Evolutionary conservation across 2,113 vertebrate genomes (phyloP).

Genomic region (Reinhardtius hippoglossoides): DNA sequence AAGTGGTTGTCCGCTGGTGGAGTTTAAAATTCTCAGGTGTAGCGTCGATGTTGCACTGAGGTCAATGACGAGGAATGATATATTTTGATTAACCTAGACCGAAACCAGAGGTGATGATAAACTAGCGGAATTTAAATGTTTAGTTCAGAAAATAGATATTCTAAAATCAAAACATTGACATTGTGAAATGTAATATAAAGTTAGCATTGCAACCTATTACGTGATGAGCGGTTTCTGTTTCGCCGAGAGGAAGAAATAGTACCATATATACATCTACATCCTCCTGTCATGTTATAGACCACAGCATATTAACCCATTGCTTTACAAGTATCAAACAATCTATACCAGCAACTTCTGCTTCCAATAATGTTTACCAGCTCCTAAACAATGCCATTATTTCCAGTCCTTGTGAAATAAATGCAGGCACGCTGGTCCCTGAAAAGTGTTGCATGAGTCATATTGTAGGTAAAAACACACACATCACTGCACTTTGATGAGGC

Average conservation of each 20-base stretch:
- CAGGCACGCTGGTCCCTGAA: not conserved
- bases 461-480: not conserved
- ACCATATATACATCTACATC: not conserved
- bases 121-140: not conserved
- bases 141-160: not conserved
- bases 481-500: too few relatives aligned
- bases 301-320: slow-evolving; percentile 29
- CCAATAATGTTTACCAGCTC: slow-evolving; percentile 24
- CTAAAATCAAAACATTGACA: not conserved
- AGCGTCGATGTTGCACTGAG: not conserved
- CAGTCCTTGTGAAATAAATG: not conserved
- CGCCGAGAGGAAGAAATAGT: not conserved
- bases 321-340: slow-evolving; percentile 33
- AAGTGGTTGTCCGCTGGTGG: too few relatives aligned
- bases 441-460: not conserved
- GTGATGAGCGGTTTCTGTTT: not conserved
- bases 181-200: not conserved
- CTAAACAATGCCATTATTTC: not conserved
- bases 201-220: not conserved
- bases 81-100: not conserved
- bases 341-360: slow-evolving; percentile 17
- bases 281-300: slow-evolving; percentile 28
- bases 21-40: too few relatives aligned
- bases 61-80: not conserved
- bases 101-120: not conserved